phyloP scores from a whole-genome alignment of 2,888 invertebrate genomes.

The Ischnura elegans region DNA sequence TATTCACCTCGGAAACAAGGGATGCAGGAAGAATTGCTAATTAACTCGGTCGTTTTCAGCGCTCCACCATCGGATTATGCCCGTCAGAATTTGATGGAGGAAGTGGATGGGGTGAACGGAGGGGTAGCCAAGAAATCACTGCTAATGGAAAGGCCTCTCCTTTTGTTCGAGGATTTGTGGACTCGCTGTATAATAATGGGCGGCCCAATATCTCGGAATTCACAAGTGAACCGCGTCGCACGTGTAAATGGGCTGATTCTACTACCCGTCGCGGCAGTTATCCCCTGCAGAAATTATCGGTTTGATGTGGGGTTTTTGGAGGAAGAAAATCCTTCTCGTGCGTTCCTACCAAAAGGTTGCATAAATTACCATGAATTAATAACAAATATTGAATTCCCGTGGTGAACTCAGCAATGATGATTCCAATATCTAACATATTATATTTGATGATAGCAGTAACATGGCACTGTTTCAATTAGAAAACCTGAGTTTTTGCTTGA shows the following conservation, averaged over 20 bases:
- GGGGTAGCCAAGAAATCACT: no score
- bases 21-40: background rate
- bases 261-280: background rate
- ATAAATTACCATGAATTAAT: no score
- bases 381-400: no score
- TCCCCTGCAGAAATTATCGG: background rate
- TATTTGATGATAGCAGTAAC: no score
- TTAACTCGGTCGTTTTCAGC: constrained; percentile 15
- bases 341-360: no score
- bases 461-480: no score
- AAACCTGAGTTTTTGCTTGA: no score
- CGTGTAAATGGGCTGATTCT: background rate
- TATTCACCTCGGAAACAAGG: background rate
- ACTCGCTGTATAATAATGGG: background rate
- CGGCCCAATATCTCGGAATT: background rate
- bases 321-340: background rate
- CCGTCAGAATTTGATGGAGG: background rate
- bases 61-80: background rate
- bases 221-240: background rate
- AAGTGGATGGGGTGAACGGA: background rate
- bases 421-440: no score
- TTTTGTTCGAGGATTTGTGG: background rate
- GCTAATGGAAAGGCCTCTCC: background rate
- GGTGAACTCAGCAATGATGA: no score
- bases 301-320: background rate